A percentile compares a stretch with the other conserved stretches of the same genome.
phyloP scores from a whole-genome alignment of 30 jellyfish, hydroid and myxozoan genomes.

The Turritopsis rubra region DNA sequence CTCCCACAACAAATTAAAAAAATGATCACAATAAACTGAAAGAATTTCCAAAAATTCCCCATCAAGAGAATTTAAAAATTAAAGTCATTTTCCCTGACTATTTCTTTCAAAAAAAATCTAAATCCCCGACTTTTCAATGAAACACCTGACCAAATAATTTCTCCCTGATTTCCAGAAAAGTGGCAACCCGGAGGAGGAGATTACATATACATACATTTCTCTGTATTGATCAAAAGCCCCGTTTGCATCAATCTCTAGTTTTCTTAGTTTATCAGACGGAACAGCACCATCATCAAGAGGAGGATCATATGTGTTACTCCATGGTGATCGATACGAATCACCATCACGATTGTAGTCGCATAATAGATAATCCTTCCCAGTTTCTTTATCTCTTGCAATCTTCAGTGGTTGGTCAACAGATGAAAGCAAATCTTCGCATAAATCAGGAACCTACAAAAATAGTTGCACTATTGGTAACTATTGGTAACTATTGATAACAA shows the following conservation, averaged over 20 bases:
- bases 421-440: conserved; percentile 89
- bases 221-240: conserved; percentile 97
- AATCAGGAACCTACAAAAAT: conserved; percentile 64
- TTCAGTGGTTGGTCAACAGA: conserved; percentile 98
- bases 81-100: too few species aligned
- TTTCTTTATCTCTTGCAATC: conserved; percentile 91
- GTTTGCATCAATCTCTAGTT: conserved; percentile 90
- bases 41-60: too few species aligned
- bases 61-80: too few species aligned
- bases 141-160: too few species aligned
- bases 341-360: conserved; percentile 99
- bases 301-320: conserved; percentile 99
- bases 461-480: too few species aligned
- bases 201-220: conserved; percentile 64
- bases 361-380: conserved; percentile 91
- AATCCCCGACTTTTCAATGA: too few species aligned
- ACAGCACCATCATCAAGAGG: conserved; percentile 97
- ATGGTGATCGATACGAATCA: conserved; percentile 97
- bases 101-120: too few species aligned
- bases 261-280: conserved; percentile 94
- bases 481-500: too few species aligned
- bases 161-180: too few species aligned
- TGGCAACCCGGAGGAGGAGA: too few species aligned
- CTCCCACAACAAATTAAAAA: too few species aligned
- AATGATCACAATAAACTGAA: too few species aligned